These are phyloP conservation scores for Ranitomeya variabilis DNA, from an alignment of 2,113 vertebrate species.

Conservation along the genomic window DNA sequence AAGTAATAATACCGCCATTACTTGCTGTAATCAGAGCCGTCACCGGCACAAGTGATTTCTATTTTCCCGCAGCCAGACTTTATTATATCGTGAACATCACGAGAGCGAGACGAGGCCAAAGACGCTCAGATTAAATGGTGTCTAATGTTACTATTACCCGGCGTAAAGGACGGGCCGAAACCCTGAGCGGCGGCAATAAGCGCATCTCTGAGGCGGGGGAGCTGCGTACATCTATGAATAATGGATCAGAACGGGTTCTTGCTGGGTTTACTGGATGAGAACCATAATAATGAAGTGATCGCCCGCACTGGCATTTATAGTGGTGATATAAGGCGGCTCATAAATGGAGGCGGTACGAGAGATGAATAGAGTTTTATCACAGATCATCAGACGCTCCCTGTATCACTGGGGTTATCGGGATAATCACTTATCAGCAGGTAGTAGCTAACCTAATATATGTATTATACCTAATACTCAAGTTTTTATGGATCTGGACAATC, in stretches of 20 bases:
- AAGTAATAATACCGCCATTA: conserved; percentile 2
- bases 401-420: background rate
- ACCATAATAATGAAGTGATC: background rate
- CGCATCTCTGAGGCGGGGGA: background rate
- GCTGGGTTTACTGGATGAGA: conserved; percentile 5
- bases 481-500: too few species aligned
- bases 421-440: too few species aligned
- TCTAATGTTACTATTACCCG: conserved; percentile 4
- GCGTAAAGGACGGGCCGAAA: background rate
- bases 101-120: background rate
- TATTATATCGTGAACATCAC: conserved; percentile 6
- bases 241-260: background rate
- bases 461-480: too few species aligned
- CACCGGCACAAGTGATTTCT: background rate
- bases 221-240: background rate
- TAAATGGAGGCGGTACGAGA: background rate
- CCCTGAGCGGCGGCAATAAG: background rate
- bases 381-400: background rate
- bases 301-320: background rate
- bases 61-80: background rate
- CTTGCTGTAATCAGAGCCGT: conserved; percentile 8
- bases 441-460: too few species aligned
- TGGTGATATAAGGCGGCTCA: background rate
- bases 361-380: background rate
- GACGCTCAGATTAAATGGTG: background rate